Conservation (phyloP, 2,888 invertebrate species). For the Pachliopta kotzebuea region DNA sequence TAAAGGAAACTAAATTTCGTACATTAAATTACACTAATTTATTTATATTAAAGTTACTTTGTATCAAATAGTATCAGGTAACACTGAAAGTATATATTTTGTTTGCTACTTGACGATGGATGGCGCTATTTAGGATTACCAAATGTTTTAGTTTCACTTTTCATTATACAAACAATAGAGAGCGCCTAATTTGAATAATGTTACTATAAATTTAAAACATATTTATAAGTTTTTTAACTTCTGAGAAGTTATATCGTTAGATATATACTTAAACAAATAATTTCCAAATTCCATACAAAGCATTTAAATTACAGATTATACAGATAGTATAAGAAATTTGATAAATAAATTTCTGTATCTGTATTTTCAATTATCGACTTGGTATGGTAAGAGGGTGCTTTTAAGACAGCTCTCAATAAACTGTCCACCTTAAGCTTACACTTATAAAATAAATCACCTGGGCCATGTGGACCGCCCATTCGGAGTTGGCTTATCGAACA, state of each 20-base stretch:
- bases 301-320: background rate
- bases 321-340: background rate
- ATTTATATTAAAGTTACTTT: too few species aligned
- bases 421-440: slow-evolving; percentile 38
- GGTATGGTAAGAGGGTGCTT: background rate
- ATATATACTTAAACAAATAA: too few species aligned
- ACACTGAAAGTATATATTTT: too few species aligned
- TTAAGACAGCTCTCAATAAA: slow-evolving; percentile 29
- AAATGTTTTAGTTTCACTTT: background rate
- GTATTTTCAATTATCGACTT: background rate
- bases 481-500: slow-evolving; percentile 66
- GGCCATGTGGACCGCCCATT: slow-evolving; percentile 67
- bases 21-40: too few species aligned
- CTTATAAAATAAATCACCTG: slow-evolving; percentile 68
- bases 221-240: too few species aligned
- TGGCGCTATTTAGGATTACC: slow-evolving; percentile 40
- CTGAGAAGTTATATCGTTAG: too few species aligned
- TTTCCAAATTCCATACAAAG: too few species aligned
- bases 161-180: slow-evolving; percentile 8
- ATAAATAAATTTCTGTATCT: background rate
- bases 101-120: slow-evolving; percentile 38
- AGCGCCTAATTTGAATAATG: background rate
- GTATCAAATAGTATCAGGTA: too few species aligned
- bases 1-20: too few species aligned
- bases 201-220: too few species aligned